phyloP scores from a whole-genome alignment of 2,113 vertebrate species.

The Brachionichthys hirsutus region DNA sequence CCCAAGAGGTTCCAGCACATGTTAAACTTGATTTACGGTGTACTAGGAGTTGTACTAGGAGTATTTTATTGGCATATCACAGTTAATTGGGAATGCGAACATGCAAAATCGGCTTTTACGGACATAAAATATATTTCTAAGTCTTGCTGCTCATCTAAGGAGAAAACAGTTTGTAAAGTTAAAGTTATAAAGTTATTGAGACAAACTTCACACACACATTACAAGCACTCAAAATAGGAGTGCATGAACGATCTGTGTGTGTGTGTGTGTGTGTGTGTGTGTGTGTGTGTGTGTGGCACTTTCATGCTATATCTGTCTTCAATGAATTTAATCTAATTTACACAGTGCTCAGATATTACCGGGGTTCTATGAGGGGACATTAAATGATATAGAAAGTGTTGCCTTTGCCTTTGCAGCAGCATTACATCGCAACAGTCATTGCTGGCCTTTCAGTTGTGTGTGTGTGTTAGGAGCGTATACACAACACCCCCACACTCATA shows the following conservation, averaged over 20 bases:
- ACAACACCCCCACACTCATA: constrained; percentile 51
- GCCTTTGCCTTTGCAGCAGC: constrained; percentile 10
- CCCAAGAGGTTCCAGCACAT: constrained; percentile 18
- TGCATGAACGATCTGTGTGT: constrained; percentile 14
- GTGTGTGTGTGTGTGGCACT: constrained; percentile 35
- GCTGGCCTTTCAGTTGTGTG: constrained; percentile 53
- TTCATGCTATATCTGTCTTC: constrained; percentile 54
- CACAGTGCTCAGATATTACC: constrained; percentile 59
- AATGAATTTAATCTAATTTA: constrained; percentile 66
- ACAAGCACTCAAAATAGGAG: constrained; percentile 27
- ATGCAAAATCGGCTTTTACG: background rate
- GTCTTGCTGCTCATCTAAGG: background rate
- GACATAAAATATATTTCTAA: too few species aligned
- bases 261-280: constrained; percentile 2
- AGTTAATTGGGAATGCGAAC: constrained; percentile 35
- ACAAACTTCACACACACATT: constrained; percentile 31
- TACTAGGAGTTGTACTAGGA: too few species aligned
- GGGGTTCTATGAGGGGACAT: constrained; percentile 50
- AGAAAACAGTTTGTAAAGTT: constrained; percentile 45
- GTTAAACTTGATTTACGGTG: constrained; percentile 27
- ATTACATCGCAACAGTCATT: constrained; percentile 44
- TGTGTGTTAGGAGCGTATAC: constrained; percentile 28
- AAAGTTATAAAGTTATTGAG: constrained; percentile 42
- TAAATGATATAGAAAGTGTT: constrained; percentile 55
- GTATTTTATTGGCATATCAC: constrained; percentile 32